Percentiles rank a stretch among this genome's conserved stretches.
phyloP scores from a whole-genome alignment of 1,140 invertebrate species.

The Heliconius hermathena region DNA sequence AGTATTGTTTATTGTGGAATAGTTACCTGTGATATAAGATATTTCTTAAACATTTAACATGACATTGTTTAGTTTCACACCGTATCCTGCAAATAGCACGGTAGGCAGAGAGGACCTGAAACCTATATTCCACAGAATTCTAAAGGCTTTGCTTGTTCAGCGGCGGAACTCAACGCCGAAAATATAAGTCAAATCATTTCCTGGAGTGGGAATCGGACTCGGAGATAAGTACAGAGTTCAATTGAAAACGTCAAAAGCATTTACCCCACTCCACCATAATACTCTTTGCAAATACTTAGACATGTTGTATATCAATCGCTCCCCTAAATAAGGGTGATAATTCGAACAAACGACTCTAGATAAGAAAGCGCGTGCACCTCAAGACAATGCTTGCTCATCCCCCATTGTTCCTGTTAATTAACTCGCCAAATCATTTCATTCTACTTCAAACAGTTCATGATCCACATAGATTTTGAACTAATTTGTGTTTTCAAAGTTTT shows the following conservation, averaged over 20 bases:
- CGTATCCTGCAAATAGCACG: too few species aligned
- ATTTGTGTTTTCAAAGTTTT: neutral
- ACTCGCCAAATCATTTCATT: conserved; percentile 34
- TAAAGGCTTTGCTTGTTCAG: too few species aligned
- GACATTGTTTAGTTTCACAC: too few species aligned
- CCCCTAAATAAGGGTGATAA: conserved; percentile 23
- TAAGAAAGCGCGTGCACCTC: conserved; percentile 33
- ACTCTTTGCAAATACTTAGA: conserved; percentile 7
- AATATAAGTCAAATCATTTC: too few species aligned
- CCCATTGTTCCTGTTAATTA: conserved; percentile 35
- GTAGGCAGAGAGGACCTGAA: too few species aligned
- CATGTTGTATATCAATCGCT: conserved; percentile 15
- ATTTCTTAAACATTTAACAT: too few species aligned
- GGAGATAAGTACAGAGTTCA: too few species aligned
- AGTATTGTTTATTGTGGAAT: neutral
- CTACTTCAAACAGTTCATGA: conserved; percentile 32
- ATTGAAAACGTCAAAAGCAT: neutral
- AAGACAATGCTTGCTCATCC: conserved; percentile 29
- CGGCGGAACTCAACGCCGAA: too few species aligned
- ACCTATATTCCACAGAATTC: too few species aligned
- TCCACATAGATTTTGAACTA: conserved; percentile 18
- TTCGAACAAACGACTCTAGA: conserved; percentile 29
- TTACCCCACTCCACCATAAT: neutral
- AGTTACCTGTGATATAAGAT: neutral
- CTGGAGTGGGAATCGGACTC: too few species aligned